Evolutionary conservation across 2,113 vertebrate species (phyloP).

Genomic region (Cyprinodon variegatus): DNA sequence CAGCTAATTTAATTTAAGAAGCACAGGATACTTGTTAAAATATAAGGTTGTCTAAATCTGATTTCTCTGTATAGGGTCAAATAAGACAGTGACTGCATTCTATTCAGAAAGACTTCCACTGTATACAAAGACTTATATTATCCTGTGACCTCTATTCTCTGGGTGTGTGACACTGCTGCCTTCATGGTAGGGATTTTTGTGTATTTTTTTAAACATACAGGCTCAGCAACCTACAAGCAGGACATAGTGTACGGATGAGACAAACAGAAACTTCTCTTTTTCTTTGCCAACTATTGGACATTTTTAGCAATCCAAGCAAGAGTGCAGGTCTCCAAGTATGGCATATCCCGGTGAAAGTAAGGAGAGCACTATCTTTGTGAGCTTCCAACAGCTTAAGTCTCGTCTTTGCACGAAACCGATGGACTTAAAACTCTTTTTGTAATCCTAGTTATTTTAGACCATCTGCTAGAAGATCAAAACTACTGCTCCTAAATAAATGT

Average conservation of each 20-base stretch:
- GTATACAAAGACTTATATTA: constrained; percentile 29
- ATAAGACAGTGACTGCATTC: constrained; percentile 17
- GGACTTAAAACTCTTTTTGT: neutral
- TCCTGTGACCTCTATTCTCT: constrained; percentile 32
- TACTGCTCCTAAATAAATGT: neutral
- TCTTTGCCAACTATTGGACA: constrained; percentile 25
- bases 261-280: constrained; percentile 29
- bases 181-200: constrained; percentile 45
- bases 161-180: constrained; percentile 16
- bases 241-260: constrained; percentile 26
- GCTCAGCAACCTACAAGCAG: constrained; percentile 41
- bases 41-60: constrained; percentile 46
- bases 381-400: neutral
- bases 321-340: constrained; percentile 24
- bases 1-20: constrained; percentile 44
- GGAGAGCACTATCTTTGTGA: neutral
- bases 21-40: constrained; percentile 37
- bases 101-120: constrained; percentile 2
- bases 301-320: constrained; percentile 37
- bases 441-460: neutral
- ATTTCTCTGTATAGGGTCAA: constrained; percentile 39
- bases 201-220: constrained; percentile 36
- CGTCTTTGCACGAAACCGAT: neutral
- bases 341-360: constrained; percentile 8
- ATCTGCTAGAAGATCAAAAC: neutral